Conservation (phyloP, 2,797 vertebrate genomes). For the Pseudopleuronectes americanus region DNA sequence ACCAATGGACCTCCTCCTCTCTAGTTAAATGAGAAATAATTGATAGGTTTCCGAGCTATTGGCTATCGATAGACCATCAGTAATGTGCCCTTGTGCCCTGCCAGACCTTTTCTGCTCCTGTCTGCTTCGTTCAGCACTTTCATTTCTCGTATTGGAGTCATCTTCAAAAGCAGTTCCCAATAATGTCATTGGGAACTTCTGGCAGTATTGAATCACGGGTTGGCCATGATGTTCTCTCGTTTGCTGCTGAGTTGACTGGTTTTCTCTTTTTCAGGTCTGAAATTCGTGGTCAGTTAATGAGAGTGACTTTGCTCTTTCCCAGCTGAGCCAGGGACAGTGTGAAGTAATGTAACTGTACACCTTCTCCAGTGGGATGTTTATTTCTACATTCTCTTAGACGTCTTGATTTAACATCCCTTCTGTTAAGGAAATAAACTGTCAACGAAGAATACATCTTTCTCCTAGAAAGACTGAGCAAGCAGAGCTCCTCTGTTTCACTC, state of each 20-base stretch:
- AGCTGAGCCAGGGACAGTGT: constrained; percentile 33
- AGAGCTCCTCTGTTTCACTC: constrained; percentile 2
- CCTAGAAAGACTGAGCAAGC: constrained; percentile 1
- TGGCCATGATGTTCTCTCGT: neutral
- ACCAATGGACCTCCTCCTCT: constrained; percentile 15
- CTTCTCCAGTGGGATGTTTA: constrained; percentile 8
- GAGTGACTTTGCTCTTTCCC: constrained; percentile 17
- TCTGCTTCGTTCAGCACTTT: constrained; percentile 73
- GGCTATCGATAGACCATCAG: constrained; percentile 70
- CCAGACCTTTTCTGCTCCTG: constrained; percentile 54
- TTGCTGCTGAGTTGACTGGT: constrained; percentile 57
- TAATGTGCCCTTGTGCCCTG: constrained; percentile 53
- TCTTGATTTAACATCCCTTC: constrained; percentile 38
- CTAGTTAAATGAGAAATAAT: constrained; percentile 73
- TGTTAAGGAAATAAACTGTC: constrained; percentile 28
- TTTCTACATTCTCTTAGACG: constrained; percentile 13
- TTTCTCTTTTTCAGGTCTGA: constrained; percentile 24
- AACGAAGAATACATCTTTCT: constrained; percentile 11
- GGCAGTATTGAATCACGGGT: constrained; percentile 65
- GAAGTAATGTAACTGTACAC: constrained; percentile 45
- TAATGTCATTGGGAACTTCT: constrained; percentile 58
- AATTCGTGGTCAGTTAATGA: constrained; percentile 32
- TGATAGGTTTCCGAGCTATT: constrained; percentile 73
- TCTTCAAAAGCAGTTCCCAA: constrained; percentile 63
- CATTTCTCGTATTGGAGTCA: constrained; percentile 65